These are phyloP conservation scores for Caenorhabditis tropicalis DNA, from an alignment of 1,140 invertebrate species.

Conservation along the genomic window DNA sequence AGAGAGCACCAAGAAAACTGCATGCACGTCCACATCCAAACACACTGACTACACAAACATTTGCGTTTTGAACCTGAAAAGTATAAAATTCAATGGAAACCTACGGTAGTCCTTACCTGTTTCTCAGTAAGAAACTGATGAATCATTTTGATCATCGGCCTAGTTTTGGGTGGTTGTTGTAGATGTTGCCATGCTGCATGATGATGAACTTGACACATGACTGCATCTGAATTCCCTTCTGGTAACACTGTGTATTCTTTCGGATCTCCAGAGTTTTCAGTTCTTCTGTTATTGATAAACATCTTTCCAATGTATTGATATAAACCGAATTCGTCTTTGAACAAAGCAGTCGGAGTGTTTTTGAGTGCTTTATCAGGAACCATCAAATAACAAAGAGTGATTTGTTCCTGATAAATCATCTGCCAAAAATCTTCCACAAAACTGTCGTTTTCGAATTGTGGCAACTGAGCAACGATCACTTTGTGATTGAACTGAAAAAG, in stretches of 20 bases:
- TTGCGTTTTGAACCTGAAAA: not conserved
- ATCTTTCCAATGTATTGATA: slow-evolving; percentile 16
- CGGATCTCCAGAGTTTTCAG: not conserved
- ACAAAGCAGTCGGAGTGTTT: slow-evolving; percentile 1
- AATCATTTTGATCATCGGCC: slow-evolving; percentile 27
- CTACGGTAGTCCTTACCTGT: not conserved
- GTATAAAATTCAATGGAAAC: too few relatives aligned
- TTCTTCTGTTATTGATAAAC: slow-evolving; percentile 11
- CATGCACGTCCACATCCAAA: slow-evolving; percentile 11
- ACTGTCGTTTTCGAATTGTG: slow-evolving; percentile 4
- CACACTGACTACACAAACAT: not conserved
- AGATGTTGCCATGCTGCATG: not conserved
- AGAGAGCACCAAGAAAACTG: slow-evolving; percentile 7
- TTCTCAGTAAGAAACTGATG: slow-evolving; percentile 11
- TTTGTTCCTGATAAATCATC: slow-evolving; percentile 43
- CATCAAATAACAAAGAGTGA: not conserved
- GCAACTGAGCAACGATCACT: not conserved
- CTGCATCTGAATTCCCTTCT: slow-evolving; percentile 6
- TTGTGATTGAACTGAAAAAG: not conserved
- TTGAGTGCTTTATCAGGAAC: not conserved
- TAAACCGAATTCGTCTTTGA: not conserved
- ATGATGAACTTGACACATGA: slow-evolving; percentile 22
- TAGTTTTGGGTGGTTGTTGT: slow-evolving; percentile 16
- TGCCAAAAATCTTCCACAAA: slow-evolving; percentile 26
- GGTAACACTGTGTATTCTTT: slow-evolving; percentile 32